Percentiles rank a stretch among this genome's conserved stretches.
These are phyloP conservation scores for Malacoraja senta DNA, from an alignment of 2,797 vertebrate genomes.

Conservation along the genomic window DNA sequence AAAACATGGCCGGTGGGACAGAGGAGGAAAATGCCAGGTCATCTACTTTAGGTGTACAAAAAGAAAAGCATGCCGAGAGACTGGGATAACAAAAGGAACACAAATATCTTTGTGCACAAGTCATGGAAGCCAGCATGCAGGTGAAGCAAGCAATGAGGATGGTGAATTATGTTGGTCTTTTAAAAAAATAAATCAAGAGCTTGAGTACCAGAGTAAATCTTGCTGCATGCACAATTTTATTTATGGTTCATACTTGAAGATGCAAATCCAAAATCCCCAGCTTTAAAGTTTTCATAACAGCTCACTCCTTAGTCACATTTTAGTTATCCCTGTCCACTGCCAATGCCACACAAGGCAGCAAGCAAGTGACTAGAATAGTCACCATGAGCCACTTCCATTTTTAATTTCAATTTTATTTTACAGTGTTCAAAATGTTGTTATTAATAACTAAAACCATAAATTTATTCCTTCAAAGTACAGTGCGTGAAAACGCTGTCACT, in stretches of 20 bases:
- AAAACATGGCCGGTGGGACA: too few relatives aligned
- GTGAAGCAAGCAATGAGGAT: too few relatives aligned
- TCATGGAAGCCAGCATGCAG: too few relatives aligned
- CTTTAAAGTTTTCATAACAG: not conserved
- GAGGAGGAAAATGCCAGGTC: too few relatives aligned
- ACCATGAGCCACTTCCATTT: not conserved
- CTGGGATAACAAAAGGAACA: too few relatives aligned
- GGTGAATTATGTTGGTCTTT: too few relatives aligned
- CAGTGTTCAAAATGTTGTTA: not conserved
- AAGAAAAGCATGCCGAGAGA: too few relatives aligned
- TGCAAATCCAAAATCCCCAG: not conserved
- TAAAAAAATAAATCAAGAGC: too few relatives aligned
- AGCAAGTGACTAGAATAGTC: not conserved
- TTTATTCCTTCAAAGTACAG: not conserved
- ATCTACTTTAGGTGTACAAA: too few relatives aligned
- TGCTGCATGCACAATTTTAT: not conserved
- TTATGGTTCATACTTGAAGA: not conserved
- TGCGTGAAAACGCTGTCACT: not conserved
- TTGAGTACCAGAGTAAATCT: not conserved
- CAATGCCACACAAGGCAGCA: not conserved
- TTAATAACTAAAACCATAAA: not conserved
- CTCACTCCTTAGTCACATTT: too few relatives aligned
- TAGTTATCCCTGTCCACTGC: not conserved
- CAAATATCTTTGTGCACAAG: too few relatives aligned
- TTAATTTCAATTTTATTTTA: not conserved